These are phyloP conservation scores for Diabrotica balteata DNA, from an alignment of 2,888 invertebrate genomes.

Conservation along the genomic window DNA sequence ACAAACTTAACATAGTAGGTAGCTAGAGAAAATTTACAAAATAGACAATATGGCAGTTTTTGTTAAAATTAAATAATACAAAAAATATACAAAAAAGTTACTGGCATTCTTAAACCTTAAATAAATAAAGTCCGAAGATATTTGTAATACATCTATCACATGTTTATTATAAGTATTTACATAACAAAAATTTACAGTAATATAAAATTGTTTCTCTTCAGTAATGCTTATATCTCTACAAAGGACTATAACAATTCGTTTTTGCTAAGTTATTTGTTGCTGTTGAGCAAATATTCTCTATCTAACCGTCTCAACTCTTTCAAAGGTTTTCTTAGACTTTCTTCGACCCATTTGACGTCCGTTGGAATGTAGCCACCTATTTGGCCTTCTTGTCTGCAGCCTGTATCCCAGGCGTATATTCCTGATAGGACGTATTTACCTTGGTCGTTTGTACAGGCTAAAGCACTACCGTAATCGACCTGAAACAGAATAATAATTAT, in stretches of 20 bases:
- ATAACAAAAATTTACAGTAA: slow-evolving; percentile 31
- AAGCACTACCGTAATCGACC: slow-evolving; percentile 80
- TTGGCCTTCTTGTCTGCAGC: slow-evolving; percentile 62
- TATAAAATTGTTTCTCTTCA: slow-evolving; percentile 12
- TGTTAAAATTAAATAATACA: slow-evolving; percentile 34
- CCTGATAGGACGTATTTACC: slow-evolving; percentile 76
- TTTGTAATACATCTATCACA: slow-evolving; percentile 36
- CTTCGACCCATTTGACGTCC: slow-evolving; percentile 61
- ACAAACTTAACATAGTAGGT: slow-evolving; percentile 17
- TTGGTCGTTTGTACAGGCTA: slow-evolving; percentile 77
- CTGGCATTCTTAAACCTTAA: slow-evolving; percentile 36
- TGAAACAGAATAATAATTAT: slow-evolving; percentile 38
- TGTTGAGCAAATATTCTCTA: slow-evolving; percentile 40
- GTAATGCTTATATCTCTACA: slow-evolving; percentile 13
- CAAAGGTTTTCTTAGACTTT: slow-evolving; percentile 54
- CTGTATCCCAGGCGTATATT: slow-evolving; percentile 79
- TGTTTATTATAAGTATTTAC: slow-evolving; percentile 34
- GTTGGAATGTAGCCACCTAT: slow-evolving; percentile 60
- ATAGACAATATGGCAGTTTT: slow-evolving; percentile 35
- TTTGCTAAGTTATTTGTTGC: slow-evolving; percentile 21
- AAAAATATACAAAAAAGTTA: slow-evolving; percentile 34
- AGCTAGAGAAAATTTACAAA: slow-evolving; percentile 19
- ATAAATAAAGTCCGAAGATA: slow-evolving; percentile 36
- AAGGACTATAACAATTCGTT: slow-evolving; percentile 13
- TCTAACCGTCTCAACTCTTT: slow-evolving; percentile 55